Conservation (phyloP, 2,113 vertebrate genomes). For the Podarcis raffonei region DNA sequence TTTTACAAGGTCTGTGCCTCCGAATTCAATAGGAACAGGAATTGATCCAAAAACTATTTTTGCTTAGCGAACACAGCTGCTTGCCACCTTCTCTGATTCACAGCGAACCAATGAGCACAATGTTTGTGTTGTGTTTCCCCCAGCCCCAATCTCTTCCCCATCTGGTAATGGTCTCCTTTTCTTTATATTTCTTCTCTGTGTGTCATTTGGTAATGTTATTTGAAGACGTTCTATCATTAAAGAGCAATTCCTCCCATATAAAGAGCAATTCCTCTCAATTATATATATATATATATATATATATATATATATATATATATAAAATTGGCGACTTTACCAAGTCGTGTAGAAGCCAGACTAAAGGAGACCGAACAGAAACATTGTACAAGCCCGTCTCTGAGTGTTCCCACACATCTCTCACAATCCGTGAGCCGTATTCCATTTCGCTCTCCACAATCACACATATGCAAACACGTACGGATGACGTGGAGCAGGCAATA, state of each 20-base stretch:
- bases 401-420: neutral
- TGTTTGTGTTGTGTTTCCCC: neutral
- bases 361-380: neutral
- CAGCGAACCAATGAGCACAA: neutral
- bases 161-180: slow-evolving; percentile 10
- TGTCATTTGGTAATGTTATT: slow-evolving; percentile 9
- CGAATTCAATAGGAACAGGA: neutral
- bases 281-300: no score
- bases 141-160: neutral
- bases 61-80: slow-evolving; percentile 35
- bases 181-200: neutral
- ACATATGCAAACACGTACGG: no score
- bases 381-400: neutral
- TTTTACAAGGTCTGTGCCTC: neutral
- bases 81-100: slow-evolving; percentile 1
- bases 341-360: neutral
- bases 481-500: neutral
- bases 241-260: neutral
- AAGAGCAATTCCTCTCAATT: no score
- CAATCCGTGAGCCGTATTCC: neutral
- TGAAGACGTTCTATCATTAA: slow-evolving; percentile 25
- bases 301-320: no score
- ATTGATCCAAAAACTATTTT: slow-evolving; percentile 31
- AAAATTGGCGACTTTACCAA: neutral
- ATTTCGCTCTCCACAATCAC: neutral